Base-by-base conservation (phyloP, 2,888 invertebrate species). In the Boloria selene region DNA sequence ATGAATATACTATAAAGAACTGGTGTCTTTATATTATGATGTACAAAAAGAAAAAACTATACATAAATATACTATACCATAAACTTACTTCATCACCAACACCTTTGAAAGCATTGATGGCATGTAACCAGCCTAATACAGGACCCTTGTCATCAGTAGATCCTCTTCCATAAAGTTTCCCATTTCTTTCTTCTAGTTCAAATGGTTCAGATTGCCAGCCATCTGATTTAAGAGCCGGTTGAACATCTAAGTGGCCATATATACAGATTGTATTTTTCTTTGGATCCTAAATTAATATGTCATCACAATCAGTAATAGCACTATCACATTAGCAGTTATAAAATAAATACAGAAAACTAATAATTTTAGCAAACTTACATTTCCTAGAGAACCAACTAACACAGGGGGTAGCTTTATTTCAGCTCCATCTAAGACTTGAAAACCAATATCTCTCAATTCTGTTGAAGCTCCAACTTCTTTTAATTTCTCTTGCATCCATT, bases 241-340 rank as follows among this genome's bases (percentile, higher is more conserved):
- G 99, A 0, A 99, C 99, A 93, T 99, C 99, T 79, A 99, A 94
- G 90, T 99, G 99, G 0, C 99, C 99, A 86, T 99, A 99, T 65
- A 99, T 93, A 66, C 97, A 95, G 52, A 99, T 95, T 6, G 99
- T 99, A 81, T 97, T 98, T 90, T 99, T 99, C 50, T 94, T 93
- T 0, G 95, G 91, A 81, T 98, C 97, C 93, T 93, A 63, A 59
- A 69, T 72, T 68, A 68, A 56, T 38, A 60, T n/a, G 31, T 7
- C 31, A 10, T 38, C 31, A 38, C 10, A 14, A 26, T 26, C 4
- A n/a, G 1, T 2, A 45, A 22, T 56, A 45, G 45, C 31, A 38
- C 3, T 3, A 22, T 22, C 22, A 38, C 31, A 45, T 56, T 45
- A 13, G 56, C 56, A 22, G 6, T 56, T 56, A 26, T 45, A n/a